Evolutionary conservation across 2,888 invertebrate genomes (phyloP).

Genomic region (Xiphydria camelus): DNA sequence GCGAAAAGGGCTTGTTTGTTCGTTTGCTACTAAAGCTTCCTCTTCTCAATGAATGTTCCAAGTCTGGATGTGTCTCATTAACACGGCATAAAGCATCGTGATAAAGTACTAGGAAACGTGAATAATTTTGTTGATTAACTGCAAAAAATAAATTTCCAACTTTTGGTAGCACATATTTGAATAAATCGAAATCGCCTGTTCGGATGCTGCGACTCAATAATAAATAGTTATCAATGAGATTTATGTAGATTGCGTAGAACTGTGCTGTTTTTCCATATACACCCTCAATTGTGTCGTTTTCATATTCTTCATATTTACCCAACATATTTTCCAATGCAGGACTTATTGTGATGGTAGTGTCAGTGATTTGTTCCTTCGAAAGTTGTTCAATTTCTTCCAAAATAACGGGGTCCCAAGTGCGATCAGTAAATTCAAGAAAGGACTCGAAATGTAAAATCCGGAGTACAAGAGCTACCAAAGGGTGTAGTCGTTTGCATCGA

Average conservation of each 20-base stretch:
- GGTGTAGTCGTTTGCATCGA: slow-evolving; percentile 33
- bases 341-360: no score
- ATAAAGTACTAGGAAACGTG: slow-evolving; percentile 36
- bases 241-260: no score
- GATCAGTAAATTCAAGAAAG: no score
- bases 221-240: slow-evolving; percentile 24
- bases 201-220: slow-evolving; percentile 29
- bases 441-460: slow-evolving; percentile 31
- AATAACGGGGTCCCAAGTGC: not conserved
- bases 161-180: slow-evolving; percentile 21
- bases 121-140: slow-evolving; percentile 33
- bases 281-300: slow-evolving; percentile 20
- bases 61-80: slow-evolving; percentile 35
- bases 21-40: slow-evolving; percentile 39
- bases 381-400: slow-evolving; percentile 8
- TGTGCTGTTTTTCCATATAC: slow-evolving; percentile 23
- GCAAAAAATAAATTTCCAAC: slow-evolving; percentile 28
- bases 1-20: slow-evolving; percentile 42
- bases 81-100: slow-evolving; percentile 36
- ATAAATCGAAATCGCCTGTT: slow-evolving; percentile 29
- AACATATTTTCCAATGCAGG: slow-evolving; percentile 11
- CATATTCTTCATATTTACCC: slow-evolving; percentile 23
- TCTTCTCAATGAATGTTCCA: slow-evolving; percentile 26
- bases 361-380: slow-evolving; percentile 17
- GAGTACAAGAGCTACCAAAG: slow-evolving; percentile 28